Conservation (phyloP, 2,797 vertebrate genomes). For the Enteromius mattozi region DNA sequence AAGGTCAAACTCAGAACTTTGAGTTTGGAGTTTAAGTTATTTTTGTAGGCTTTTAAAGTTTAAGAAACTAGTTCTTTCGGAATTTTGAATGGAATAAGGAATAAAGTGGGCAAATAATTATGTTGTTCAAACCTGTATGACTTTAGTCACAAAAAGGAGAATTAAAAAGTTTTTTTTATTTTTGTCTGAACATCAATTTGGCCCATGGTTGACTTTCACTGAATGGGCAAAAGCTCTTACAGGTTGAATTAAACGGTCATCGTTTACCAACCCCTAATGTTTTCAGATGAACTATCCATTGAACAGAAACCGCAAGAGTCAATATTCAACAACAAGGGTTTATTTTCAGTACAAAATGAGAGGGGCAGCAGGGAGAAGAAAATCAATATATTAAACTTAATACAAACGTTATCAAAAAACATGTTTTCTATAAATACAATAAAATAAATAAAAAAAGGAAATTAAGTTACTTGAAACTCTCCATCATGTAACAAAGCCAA, state of each 20-base stretch:
- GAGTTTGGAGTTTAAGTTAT: not conserved
- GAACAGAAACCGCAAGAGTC: not conserved
- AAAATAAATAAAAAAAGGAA: constrained; percentile 80
- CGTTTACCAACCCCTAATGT: not conserved
- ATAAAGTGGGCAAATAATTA: too few relatives aligned
- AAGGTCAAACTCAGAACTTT: too few relatives aligned
- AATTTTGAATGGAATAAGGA: too few relatives aligned
- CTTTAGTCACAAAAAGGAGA: too few relatives aligned
- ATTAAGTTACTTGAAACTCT: constrained; percentile 78
- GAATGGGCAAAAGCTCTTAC: not conserved
- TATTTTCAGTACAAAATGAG: constrained; percentile 82
- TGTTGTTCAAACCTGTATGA: too few relatives aligned
- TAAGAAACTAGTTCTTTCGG: too few relatives aligned
- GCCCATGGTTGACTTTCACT: too few relatives aligned
- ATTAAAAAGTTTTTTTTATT: too few relatives aligned
- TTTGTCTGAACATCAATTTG: too few relatives aligned
- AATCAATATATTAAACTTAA: constrained; percentile 85
- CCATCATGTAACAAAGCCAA: constrained; percentile 57
- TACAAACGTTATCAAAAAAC: constrained; percentile 78
- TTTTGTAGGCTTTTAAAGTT: not conserved
- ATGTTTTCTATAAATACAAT: constrained; percentile 85
- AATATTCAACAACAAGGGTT: constrained; percentile 61
- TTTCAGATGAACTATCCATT: fast-evolving
- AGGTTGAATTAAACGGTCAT: too few relatives aligned
- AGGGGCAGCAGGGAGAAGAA: constrained; percentile 53